phyloP scores from a whole-genome alignment of 2,797 vertebrate species.

The Acropternis orthonyx region DNA sequence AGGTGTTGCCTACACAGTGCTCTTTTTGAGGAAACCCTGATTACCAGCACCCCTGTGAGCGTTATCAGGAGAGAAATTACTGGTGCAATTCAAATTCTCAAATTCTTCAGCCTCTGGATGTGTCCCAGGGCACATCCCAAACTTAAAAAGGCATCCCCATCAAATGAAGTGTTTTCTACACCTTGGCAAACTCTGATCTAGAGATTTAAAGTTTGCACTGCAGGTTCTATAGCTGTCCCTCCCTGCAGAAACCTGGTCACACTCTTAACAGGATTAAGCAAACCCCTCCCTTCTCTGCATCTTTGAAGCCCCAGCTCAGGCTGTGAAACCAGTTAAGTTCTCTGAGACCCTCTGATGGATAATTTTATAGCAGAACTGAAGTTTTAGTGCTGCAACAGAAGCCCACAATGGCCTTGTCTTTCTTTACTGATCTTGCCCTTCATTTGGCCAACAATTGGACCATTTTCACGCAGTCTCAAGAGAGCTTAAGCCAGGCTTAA shows the following conservation, averaged over 20 bases:
- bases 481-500: not conserved
- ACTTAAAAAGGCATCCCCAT: not conserved
- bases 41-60: not conserved
- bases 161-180: not conserved
- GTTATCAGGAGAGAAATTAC: not conserved
- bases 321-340: not conserved
- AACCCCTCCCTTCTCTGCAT: not conserved
- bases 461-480: not conserved
- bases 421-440: not conserved
- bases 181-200: not conserved
- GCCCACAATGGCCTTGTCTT: not conserved
- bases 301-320: not conserved
- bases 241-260: not conserved
- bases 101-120: not conserved
- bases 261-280: not conserved
- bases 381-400: not conserved
- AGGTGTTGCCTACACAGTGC: not conserved
- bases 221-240: not conserved
- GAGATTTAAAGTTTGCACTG: not conserved
- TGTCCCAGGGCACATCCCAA: not conserved
- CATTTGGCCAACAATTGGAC: not conserved
- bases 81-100: fast-evolving
- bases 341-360: no score
- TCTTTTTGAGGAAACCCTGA: not conserved
- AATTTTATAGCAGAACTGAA: not conserved